phyloP scores from a whole-genome alignment of 1,140 invertebrate genomes.

The Formica selysi region DNA sequence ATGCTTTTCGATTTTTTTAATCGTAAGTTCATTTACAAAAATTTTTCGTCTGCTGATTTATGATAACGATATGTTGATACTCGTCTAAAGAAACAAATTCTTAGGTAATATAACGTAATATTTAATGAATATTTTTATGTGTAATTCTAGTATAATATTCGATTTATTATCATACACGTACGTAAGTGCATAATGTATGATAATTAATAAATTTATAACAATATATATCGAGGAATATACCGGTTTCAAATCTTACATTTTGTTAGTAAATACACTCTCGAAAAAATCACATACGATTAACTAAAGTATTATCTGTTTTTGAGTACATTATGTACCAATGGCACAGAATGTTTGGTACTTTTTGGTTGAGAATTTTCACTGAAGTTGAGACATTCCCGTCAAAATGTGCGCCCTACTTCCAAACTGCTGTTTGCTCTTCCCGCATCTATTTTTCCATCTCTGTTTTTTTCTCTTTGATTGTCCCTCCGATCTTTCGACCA shows the following conservation, averaged over 20 bases:
- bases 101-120: neutral
- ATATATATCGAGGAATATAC: neutral
- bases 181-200: neutral
- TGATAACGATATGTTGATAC: neutral
- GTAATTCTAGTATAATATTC: neutral
- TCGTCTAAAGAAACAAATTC: neutral
- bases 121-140: neutral
- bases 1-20: conserved; percentile 7
- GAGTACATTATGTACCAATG: neutral
- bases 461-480: neutral
- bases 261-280: conserved; percentile 6
- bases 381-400: conserved; percentile 46
- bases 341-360: conserved; percentile 1
- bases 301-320: conserved; percentile 26
- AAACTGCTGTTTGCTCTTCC: conserved; percentile 59
- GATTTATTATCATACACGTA: neutral
- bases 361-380: conserved; percentile 10
- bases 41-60: neutral
- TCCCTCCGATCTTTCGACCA: conserved; percentile 18
- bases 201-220: neutral
- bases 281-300: conserved; percentile 39
- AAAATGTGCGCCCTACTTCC: conserved; percentile 66
- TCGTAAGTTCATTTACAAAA: neutral
- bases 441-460: conserved; percentile 29
- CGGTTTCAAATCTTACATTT: neutral